These are phyloP conservation scores for Phallusia fumigata DNA, from an alignment of 23 tunicate species.

Conservation along the genomic window DNA sequence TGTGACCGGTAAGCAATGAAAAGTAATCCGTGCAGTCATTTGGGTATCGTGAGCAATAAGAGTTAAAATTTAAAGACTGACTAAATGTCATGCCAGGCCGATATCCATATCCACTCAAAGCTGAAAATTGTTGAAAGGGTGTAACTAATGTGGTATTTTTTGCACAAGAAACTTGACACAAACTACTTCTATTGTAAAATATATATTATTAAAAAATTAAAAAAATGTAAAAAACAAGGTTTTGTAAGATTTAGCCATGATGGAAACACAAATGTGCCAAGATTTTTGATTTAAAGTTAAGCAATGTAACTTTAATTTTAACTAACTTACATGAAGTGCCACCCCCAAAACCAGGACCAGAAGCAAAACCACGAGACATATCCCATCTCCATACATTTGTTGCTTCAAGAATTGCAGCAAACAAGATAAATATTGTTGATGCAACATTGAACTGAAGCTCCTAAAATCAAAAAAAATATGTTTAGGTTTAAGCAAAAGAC, in stretches of 20 bases:
- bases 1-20: constrained; percentile 69
- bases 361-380: constrained; percentile 22
- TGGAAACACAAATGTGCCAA: not conserved
- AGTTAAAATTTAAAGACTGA: constrained; percentile 54
- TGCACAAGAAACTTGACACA: too few relatives aligned
- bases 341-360: not conserved
- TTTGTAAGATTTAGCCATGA: not conserved
- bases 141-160: too few relatives aligned
- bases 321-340: too few relatives aligned
- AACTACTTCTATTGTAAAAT: too few relatives aligned
- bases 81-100: constrained; percentile 50
- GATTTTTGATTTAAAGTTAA: too few relatives aligned
- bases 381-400: constrained; percentile 98
- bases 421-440: constrained; percentile 25
- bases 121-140: too few relatives aligned
- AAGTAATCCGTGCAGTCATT: constrained; percentile 76
- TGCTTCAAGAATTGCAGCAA: constrained; percentile 76
- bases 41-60: constrained; percentile 73
- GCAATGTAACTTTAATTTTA: too few relatives aligned
- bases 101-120: constrained; percentile 27
- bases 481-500: not conserved
- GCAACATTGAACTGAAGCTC: constrained; percentile 73
- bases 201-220: too few relatives aligned
- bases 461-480: constrained; percentile 24
- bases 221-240: not conserved